A percentile compares a stretch with the other conserved stretches of the same genome.
phyloP scores from a whole-genome alignment of 2,797 vertebrate species.

The Hoplostethus mediterraneus region DNA sequence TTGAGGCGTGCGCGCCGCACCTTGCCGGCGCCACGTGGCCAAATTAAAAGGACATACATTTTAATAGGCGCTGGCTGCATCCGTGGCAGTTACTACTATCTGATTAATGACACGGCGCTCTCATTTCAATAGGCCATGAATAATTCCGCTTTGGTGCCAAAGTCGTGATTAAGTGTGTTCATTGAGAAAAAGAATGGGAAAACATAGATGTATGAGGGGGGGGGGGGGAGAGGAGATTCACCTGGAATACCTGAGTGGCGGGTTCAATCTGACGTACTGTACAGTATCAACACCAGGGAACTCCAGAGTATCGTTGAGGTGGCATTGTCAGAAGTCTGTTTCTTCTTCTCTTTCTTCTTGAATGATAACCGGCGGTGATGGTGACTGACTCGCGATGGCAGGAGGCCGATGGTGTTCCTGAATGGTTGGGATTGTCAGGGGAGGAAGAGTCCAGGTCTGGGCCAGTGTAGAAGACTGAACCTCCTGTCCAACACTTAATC shows the following conservation, averaged over 20 bases:
- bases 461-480: no score
- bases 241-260: conserved; percentile 15
- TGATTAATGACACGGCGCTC: conserved; percentile 79
- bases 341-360: no score
- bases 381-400: no score
- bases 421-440: not conserved
- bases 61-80: conserved; percentile 74
- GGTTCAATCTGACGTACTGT: conserved; percentile 2
- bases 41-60: conserved; percentile 82
- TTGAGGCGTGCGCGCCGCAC: conserved; percentile 59
- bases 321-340: not conserved
- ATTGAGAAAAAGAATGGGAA: conserved; percentile 54
- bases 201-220: conserved; percentile 61
- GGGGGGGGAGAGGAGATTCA: conserved; percentile 30
- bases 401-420: not conserved
- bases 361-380: no score
- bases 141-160: conserved; percentile 73
- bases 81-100: conserved; percentile 66
- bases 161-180: conserved; percentile 75
- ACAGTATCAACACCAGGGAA: not conserved
- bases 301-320: not conserved
- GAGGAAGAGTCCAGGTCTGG: no score
- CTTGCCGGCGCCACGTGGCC: conserved; percentile 49
- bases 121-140: conserved; percentile 82
- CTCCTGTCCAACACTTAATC: no score